Evolutionary conservation across 2,888 invertebrate genomes (phyloP).

Genomic region (Tetragonisca angustula): DNA sequence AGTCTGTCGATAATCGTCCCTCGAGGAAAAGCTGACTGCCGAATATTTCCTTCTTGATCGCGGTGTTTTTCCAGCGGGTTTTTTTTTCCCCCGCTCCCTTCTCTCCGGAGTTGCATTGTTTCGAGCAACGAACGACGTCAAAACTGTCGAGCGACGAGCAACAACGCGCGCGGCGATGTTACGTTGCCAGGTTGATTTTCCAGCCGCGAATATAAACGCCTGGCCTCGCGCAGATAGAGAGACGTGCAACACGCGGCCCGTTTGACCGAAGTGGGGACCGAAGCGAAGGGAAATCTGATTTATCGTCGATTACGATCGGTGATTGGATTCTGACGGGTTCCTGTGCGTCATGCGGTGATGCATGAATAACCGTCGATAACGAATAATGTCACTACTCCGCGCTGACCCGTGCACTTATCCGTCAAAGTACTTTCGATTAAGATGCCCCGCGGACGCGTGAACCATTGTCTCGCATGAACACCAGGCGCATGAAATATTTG

Average conservation of each 20-base stretch:
- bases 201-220: conserved; percentile 67
- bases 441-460: conserved; percentile 11
- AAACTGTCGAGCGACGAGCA: conserved; percentile 43
- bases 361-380: conserved; percentile 76
- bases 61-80: not conserved
- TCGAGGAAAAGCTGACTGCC: not conserved
- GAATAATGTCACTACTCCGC: conserved; percentile 74
- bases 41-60: conserved; percentile 9
- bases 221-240: conserved; percentile 58
- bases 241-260: conserved; percentile 7
- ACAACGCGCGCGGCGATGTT: conserved; percentile 45
- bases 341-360: conserved; percentile 72
- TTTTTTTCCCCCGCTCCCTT: no score
- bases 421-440: conserved; percentile 59
- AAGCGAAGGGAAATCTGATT: conserved; percentile 74
- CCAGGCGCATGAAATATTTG: not conserved
- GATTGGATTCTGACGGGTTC: conserved; percentile 76
- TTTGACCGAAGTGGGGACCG: conserved; percentile 16
- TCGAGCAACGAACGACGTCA: conserved; percentile 32
- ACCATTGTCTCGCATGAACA: conserved; percentile 5
- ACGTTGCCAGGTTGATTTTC: conserved; percentile 71
- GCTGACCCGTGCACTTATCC: conserved; percentile 65
- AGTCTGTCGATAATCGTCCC: not conserved
- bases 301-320: conserved; percentile 80
- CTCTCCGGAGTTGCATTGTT: not conserved